phyloP scores from a whole-genome alignment of 2,113 vertebrate species.

The Poeciliopsis occidentalis region DNA sequence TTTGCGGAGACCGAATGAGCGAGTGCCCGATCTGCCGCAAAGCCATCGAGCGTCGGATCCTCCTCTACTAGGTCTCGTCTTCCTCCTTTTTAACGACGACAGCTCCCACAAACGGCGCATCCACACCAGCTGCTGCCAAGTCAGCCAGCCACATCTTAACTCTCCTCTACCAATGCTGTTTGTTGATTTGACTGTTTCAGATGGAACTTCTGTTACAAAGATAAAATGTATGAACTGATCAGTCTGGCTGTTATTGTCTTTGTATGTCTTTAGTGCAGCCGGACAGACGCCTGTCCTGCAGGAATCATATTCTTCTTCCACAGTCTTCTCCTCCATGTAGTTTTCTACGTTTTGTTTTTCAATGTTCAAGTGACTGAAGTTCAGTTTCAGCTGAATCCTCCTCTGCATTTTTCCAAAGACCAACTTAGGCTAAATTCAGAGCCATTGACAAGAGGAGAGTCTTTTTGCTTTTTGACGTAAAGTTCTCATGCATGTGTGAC shows the following conservation, averaged over 20 bases:
- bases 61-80: constrained; percentile 86
- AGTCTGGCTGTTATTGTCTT: constrained; percentile 9
- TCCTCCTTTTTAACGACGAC: constrained; percentile 19
- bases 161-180: constrained; percentile 26
- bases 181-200: constrained; percentile 29
- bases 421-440: too few species aligned
- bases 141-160: constrained; percentile 58
- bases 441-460: not conserved
- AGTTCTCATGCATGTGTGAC: constrained; percentile 35
- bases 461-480: constrained; percentile 23
- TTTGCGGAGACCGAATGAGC: constrained; percentile 98
- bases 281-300: constrained; percentile 14
- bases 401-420: constrained; percentile 17
- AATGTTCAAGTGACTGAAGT: not conserved
- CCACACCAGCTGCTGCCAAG: constrained; percentile 55
- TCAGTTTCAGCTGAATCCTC: constrained; percentile 4
- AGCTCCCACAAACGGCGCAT: constrained; percentile 27
- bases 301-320: not conserved
- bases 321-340: not conserved
- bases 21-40: constrained; percentile 99
- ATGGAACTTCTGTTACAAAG: constrained; percentile 59
- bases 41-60: constrained; percentile 96
- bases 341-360: constrained; percentile 19
- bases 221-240: constrained; percentile 18
- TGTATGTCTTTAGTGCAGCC: constrained; percentile 15